These are phyloP conservation scores for Balaeniceps rex DNA, from an alignment of 2,113 vertebrate species.

Conservation along the genomic window DNA sequence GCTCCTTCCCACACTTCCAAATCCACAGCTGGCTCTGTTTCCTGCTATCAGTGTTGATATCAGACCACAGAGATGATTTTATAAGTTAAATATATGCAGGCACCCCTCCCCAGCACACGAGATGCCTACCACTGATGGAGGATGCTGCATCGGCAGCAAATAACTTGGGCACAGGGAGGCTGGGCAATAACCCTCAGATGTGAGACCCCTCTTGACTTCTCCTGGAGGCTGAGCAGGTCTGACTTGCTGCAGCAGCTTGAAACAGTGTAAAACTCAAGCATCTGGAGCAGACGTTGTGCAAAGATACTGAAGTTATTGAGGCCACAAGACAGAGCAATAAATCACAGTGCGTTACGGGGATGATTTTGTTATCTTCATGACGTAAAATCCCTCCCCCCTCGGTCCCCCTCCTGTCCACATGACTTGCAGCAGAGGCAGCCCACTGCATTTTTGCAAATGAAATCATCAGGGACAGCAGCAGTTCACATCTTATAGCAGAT, in stretches of 20 bases:
- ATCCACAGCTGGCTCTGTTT: not conserved
- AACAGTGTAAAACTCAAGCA: not conserved
- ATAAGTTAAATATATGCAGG: not conserved
- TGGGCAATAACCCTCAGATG: not conserved
- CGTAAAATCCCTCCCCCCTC: not conserved
- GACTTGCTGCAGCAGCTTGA: not conserved
- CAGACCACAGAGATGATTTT: not conserved
- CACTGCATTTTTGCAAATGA: not conserved
- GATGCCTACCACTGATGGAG: not conserved
- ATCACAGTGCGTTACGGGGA: not conserved
- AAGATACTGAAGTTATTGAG: not conserved
- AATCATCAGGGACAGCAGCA: not conserved
- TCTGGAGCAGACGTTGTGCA: not conserved
- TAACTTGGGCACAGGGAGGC: not conserved
- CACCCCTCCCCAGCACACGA: not conserved
- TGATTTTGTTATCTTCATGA: conserved; percentile 9
- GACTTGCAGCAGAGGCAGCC: not conserved
- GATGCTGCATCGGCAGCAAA: not conserved
- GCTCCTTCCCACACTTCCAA: not conserved
- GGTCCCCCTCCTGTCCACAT: not conserved
- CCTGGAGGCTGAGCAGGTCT: not conserved
- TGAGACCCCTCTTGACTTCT: not conserved
- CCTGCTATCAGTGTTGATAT: not conserved
- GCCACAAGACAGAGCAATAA: conserved; percentile 1
- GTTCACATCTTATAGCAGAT: not conserved